A percentile compares a stretch with the other conserved stretches of the same genome.
Conservation (phyloP, 2,113 vertebrate genomes). For the Crotalus tigris region DNA sequence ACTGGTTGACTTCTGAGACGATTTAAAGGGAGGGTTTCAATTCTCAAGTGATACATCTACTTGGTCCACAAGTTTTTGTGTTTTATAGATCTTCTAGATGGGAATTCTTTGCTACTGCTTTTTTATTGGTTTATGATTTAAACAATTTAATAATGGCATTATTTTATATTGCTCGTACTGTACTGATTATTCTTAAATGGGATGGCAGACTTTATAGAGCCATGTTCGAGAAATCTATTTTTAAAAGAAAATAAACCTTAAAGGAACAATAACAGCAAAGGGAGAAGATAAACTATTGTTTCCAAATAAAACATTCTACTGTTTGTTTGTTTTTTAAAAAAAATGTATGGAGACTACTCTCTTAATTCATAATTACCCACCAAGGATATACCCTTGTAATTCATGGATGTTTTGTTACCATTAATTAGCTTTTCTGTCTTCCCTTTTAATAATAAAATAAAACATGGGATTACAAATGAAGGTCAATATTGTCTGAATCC, state of each 20-base stretch:
- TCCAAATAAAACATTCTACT: neutral
- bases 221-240: neutral
- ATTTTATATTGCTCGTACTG: neutral
- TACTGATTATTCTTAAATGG: neutral
- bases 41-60: neutral
- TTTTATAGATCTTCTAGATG: neutral
- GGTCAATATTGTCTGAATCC: neutral
- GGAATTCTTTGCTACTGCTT: neutral
- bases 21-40: neutral
- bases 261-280: neutral
- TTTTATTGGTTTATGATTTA: neutral
- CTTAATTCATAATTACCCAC: neutral
- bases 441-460: neutral
- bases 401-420: neutral
- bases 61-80: neutral
- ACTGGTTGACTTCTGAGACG: neutral
- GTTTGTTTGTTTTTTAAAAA: neutral
- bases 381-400: neutral
- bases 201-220: neutral
- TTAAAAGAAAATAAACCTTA: neutral
- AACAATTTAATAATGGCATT: neutral
- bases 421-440: neutral
- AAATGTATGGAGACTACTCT: neutral
- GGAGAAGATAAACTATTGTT: neutral
- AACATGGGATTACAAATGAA: neutral